Base-by-base conservation (phyloP, 92 coral and sea anemone species). In the Micromussa lordhowensis region DNA sequence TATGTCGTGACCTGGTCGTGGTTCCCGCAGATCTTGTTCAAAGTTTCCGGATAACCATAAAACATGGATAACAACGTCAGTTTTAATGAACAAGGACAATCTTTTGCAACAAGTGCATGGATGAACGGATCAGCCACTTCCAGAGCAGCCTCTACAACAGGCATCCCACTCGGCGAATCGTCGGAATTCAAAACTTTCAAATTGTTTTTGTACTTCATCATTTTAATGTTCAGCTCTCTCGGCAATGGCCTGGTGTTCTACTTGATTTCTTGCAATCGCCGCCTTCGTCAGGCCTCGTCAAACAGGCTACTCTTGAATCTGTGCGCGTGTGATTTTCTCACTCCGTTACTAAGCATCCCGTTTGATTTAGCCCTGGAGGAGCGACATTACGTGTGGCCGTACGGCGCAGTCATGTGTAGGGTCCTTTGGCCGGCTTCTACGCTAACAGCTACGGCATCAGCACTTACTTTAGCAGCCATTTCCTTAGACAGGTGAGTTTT, bases 381-480 rank as follows among this genome's bases (percentile, higher is more conserved):
- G 69, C 84, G 88, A 6, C 88, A 86, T 3, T 90, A 89, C 38
- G 79, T 87, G 24, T 96, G 99, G 99, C 94, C 86, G 14, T 95
- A 95, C 49, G 98, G 96, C 0, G 88, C 88, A 12, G 86, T 86
- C 14, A 49, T 96, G 91, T 96, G 99, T 80, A 90, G 83, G 51
- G 30, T 87, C 2, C 61, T 96, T 16, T 96, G 98, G 98, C 99
- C 99, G 38, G 92, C 95, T 2, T 87, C 98, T 0, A 96, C 99
- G 7, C 72, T 95, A 78, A 93, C 98, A 9, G 86, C 98, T n/a
- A 96, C 96, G 0, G 87, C 94, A 28, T 96, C 99, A 16, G 95
- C 99, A 3, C 84, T 96, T 15, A 95, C 98, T 0, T 89, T 96
- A 17, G 98, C 98, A 13, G 94, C 90, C 18, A 96, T 96, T 34